Percentiles rank a stretch among this genome's conserved stretches.
phyloP scores from a whole-genome alignment of 2,888 invertebrate genomes.

The Pristionchus fissidentatus region DNA sequence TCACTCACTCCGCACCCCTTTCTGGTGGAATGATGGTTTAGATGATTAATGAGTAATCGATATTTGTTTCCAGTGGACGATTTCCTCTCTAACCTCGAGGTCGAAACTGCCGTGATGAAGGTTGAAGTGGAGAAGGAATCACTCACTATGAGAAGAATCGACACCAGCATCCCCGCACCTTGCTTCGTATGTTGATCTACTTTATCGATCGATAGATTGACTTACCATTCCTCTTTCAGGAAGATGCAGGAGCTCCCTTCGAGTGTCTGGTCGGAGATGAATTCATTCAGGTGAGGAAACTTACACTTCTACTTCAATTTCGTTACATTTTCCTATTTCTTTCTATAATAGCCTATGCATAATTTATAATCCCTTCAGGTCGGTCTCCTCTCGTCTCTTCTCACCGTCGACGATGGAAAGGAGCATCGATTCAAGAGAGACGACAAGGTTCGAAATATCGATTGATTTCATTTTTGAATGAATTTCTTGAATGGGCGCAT shows the following conservation, averaged over 20 bases:
- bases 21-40: too few species aligned
- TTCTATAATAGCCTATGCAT: neutral
- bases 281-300: constrained; percentile 25
- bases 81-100: neutral
- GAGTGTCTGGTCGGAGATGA: constrained; percentile 42
- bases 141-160: neutral
- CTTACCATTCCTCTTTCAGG: constrained; percentile 24
- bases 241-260: constrained; percentile 43
- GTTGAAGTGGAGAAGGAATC: constrained; percentile 30
- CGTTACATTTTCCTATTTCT: too few species aligned
- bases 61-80: neutral
- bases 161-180: neutral
- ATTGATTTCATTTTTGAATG: neutral
- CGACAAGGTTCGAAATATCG: neutral
- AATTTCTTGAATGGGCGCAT: neutral
- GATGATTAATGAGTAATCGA: too few species aligned
- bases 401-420: neutral
- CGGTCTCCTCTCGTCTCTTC: constrained; percentile 34
- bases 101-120: constrained; percentile 14
- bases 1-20: too few species aligned
- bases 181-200: neutral
- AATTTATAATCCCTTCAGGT: neutral
- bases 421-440: constrained; percentile 32
- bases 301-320: too few species aligned
- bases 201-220: neutral